phyloP scores from a whole-genome alignment of 2,888 invertebrate species.

The Chirona hameri region DNA sequence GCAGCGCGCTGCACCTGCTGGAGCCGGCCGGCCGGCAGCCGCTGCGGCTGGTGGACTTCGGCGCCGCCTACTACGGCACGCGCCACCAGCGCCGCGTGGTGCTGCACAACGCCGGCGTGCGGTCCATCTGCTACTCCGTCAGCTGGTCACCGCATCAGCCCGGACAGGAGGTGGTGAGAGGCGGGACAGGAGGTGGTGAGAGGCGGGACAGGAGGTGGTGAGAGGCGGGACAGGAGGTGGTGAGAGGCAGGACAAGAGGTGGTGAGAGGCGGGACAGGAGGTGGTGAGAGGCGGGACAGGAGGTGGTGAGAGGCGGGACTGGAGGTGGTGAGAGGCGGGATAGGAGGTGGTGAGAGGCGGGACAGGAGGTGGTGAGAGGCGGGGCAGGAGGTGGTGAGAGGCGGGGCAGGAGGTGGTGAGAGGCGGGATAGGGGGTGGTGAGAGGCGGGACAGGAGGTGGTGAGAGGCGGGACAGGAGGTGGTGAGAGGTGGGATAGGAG shows the following conservation, averaged over 20 bases:
- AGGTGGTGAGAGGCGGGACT: neutral
- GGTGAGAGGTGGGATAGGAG: neutral
- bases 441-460: neutral
- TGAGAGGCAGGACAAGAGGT: neutral
- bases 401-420: neutral
- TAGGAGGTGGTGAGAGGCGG: neutral
- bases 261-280: no score
- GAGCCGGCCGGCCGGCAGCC: neutral
- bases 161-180: constrained; percentile 1
- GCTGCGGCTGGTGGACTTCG: constrained; percentile 49
- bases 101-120: constrained; percentile 50
- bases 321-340: neutral
- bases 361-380: neutral
- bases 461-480: neutral
- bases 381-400: neutral
- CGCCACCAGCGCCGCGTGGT: constrained; percentile 46
- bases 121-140: constrained; percentile 44
- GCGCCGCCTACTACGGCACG: constrained; percentile 48
- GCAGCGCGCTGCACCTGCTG: neutral
- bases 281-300: no score
- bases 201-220: neutral
- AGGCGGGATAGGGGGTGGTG: neutral
- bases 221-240: neutral
- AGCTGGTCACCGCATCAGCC: neutral
- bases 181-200: neutral